Percentiles rank a stretch among this genome's conserved stretches.
phyloP scores from a whole-genome alignment of 1,140 invertebrate species.

The Sinonovacula constricta region DNA sequence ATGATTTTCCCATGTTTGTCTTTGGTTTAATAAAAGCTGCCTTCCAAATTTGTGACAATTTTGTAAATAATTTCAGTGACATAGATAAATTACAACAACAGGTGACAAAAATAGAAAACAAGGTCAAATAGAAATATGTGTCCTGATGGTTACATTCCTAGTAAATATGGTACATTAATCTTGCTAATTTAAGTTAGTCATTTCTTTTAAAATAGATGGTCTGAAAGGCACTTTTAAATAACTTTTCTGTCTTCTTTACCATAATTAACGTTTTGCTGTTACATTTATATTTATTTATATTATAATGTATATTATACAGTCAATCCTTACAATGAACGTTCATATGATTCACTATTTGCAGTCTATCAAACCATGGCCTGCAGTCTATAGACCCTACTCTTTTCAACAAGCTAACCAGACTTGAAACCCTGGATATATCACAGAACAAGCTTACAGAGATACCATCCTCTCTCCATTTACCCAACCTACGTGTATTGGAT shows the following conservation, averaged over 20 bases:
- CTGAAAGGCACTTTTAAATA: background rate
- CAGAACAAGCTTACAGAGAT: conserved; percentile 91
- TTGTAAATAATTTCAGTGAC: no score
- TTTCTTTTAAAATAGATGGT: background rate
- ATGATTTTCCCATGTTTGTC: background rate
- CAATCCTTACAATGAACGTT: background rate
- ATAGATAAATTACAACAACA: no score
- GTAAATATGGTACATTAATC: background rate
- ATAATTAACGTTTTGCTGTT: background rate
- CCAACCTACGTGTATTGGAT: conserved; percentile 86
- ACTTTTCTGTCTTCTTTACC: background rate
- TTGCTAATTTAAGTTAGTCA: background rate
- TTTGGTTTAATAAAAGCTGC: no score
- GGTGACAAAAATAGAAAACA: no score
- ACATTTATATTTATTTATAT: background rate
- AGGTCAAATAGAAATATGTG: no score
- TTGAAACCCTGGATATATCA: conserved; percentile 89
- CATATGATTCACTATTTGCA: conserved; percentile 24
- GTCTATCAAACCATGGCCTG: conserved; percentile 27
- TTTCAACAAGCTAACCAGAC: conserved; percentile 24
- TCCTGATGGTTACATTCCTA: no score
- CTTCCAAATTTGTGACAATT: no score
- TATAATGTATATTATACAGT: background rate
- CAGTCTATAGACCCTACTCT: conserved; percentile 23
- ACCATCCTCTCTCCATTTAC: conserved; percentile 86